Base-by-base conservation (phyloP, 2,113 vertebrate genomes). In the Lagopus leucura region DNA sequence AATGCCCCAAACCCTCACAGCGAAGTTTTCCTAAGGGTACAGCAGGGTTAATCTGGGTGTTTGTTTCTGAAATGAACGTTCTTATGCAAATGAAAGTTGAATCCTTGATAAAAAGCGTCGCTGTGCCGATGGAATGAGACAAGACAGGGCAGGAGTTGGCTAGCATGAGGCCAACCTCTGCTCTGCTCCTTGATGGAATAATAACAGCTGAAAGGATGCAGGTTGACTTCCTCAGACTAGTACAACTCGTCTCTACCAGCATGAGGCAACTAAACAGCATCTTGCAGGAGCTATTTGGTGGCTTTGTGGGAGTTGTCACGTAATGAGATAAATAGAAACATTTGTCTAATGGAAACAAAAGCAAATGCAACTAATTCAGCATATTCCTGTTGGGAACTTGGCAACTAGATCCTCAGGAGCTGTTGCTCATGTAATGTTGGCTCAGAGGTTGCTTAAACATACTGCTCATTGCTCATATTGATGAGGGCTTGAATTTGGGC, bases 111-210 rank as follows among this genome's bases (percentile, higher is more conserved):
- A 93, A 93, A 94, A 84, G 67, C 82, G 42, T 38, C 16, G 34
- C 32, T 13, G 13, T 83, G 72, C 82, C 61, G 86, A 67, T 27
- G 13, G 48, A 82, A 1, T 71, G 79, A 71, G 89, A 86, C 87
- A 94, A 91, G 94, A 89, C 61, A 52, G 65, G 73, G 82, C 88
- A 91, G 93, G 94, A 91, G 47, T 22, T 54, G 80, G 38, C 65
- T 67, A 78, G 91, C 27, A 13, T 2, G 9, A 91, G 15, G 40
- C 6, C 91, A 79, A 61, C 69, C 79, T 6, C 47, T 27, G 38
- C 24, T 42, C 48, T 65, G 60, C 48, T 40, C 1, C 71, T 85
- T 90, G 79, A 67, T 0, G 16, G 83, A 93, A 64, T 74, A 80
- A n/a, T n/a, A 86, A 75, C 67, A 88, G n/a, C 79, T 63, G 60